Conservation (phyloP, 2,888 invertebrate genomes). For the Deroplatys truncata region DNA sequence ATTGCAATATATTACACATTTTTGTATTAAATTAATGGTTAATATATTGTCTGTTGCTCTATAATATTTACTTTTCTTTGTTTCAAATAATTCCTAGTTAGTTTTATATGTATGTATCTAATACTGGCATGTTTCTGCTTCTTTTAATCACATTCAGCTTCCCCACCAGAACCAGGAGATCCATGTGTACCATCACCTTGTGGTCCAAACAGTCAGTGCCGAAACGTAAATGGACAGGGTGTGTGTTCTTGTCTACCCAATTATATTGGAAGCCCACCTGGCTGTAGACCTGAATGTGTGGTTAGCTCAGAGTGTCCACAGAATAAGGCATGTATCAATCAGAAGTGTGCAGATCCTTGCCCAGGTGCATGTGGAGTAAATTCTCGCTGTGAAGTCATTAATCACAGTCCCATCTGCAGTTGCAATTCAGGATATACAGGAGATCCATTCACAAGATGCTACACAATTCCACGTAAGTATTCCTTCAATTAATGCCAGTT, state of each 20-base stretch:
- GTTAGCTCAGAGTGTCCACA: constrained; percentile 42
- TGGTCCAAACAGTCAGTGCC: constrained; percentile 63
- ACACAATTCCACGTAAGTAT: constrained; percentile 36
- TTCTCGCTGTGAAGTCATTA: constrained; percentile 68
- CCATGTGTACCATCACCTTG: constrained; percentile 54
- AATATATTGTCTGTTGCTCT: no score
- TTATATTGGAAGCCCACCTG: constrained; percentile 50
- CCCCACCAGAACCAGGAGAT: constrained; percentile 24
- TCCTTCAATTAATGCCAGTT: neutral
- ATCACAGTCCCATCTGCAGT: constrained; percentile 71
- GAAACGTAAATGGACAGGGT: constrained; percentile 48
- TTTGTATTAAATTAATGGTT: no score
- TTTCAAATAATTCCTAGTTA: no score
- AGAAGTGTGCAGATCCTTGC: constrained; percentile 76
- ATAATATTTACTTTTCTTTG: no score
- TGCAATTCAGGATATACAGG: constrained; percentile 68
- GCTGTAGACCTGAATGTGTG: constrained; percentile 48
- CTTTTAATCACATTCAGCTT: no score
- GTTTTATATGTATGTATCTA: no score
- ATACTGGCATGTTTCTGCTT: no score
- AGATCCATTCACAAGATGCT: constrained; percentile 69
- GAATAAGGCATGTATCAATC: constrained; percentile 68
- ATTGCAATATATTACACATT: no score
- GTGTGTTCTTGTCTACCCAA: constrained; percentile 49
- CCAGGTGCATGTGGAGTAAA: constrained; percentile 68